Conservation (phyloP, 2,888 invertebrate genomes). For the Lucinisca nassula region DNA sequence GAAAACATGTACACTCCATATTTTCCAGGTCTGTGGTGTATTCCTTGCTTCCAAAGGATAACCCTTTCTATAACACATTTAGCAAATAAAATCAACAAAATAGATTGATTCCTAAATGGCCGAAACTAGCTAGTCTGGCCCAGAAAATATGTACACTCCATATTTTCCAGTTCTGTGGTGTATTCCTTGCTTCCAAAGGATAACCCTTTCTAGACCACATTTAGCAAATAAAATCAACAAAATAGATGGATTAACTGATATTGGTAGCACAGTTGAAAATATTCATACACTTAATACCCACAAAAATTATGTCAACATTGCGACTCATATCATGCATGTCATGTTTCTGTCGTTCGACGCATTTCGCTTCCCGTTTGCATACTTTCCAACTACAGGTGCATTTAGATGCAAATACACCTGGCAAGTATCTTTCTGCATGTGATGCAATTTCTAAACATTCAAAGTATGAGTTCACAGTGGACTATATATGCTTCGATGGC, state of each 20-base stretch:
- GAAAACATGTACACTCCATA: too few relatives aligned
- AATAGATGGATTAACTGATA: constrained; percentile 36
- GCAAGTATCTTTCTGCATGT: constrained; percentile 47
- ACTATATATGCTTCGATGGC: constrained; percentile 48
- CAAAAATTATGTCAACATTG: constrained; percentile 26
- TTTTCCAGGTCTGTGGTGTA: too few relatives aligned
- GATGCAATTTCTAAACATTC: constrained; percentile 33
- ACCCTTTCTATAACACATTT: too few relatives aligned
- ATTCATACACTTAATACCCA: constrained; percentile 22
- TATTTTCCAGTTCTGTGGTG: too few relatives aligned
- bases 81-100: too few relatives aligned
- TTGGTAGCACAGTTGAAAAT: constrained; percentile 30
- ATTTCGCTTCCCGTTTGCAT: constrained; percentile 49
- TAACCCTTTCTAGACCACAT: too few relatives aligned
- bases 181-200: too few relatives aligned
- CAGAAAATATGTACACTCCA: too few relatives aligned
- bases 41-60: too few relatives aligned
- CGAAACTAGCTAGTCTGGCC: too few relatives aligned
- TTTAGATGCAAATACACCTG: constrained; percentile 30
- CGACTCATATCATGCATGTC: constrained; percentile 45
- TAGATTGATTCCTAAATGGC: too few relatives aligned
- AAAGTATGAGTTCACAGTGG: constrained; percentile 25
- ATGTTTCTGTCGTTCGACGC: constrained; percentile 37
- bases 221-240: constrained; percentile 17
- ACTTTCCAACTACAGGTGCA: constrained; percentile 37